Conservation (phyloP, 1,140 invertebrate genomes). For the Caerostris extrusa region DNA sequence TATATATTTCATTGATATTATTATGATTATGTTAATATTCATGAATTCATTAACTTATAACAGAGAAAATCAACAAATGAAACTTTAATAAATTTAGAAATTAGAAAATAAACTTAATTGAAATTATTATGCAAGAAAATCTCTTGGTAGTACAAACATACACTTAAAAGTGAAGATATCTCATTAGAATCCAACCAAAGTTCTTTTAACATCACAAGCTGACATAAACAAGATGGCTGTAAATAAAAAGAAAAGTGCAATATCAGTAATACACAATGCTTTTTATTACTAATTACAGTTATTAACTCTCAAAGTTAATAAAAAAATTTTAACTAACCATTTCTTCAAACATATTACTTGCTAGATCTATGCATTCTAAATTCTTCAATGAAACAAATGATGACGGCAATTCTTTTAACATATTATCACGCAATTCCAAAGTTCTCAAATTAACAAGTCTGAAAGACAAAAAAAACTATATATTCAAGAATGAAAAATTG, state of each 20-base stretch:
- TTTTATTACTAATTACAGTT: background rate
- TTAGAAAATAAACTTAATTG: background rate
- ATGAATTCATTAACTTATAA: too few species aligned
- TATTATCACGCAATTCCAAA: constrained; percentile 97
- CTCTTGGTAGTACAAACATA: constrained; percentile 15
- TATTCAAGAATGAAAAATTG: background rate
- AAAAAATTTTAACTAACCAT: constrained; percentile 86
- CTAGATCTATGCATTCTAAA: constrained; percentile 96
- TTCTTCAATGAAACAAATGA: constrained; percentile 93
- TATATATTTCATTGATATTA: too few species aligned
- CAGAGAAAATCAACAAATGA: too few species aligned
- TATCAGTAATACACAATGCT: background rate
- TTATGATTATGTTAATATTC: too few species aligned
- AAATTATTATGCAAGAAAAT: background rate
- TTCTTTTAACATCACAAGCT: constrained; percentile 94
- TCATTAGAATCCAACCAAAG: constrained; percentile 99
- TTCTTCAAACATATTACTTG: constrained; percentile 98
- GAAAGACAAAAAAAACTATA: constrained; percentile 34
- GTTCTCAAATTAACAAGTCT: constrained; percentile 68
- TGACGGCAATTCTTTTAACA: constrained; percentile 94
- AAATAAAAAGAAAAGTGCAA: background rate
- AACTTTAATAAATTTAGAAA: background rate
- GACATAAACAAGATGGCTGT: constrained; percentile 95
- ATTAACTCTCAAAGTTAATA: background rate
- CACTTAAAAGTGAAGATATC: constrained; percentile 91